A percentile compares a stretch with the other conserved stretches of the same genome.
Evolutionary conservation across 2,797 vertebrate species (phyloP).

Genomic region (Chanos chanos): DNA sequence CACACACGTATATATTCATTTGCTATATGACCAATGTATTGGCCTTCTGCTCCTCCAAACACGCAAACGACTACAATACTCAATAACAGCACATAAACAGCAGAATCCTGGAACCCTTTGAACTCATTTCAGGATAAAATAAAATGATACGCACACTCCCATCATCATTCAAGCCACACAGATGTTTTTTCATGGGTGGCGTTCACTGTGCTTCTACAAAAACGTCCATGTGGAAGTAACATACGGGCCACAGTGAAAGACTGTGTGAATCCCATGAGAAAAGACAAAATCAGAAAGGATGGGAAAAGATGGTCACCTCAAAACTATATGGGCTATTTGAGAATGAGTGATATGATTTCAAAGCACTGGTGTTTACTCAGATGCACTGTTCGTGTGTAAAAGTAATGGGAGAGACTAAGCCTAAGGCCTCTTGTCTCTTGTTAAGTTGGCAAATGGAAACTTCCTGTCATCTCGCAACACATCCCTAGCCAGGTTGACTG

Average conservation of each 20-base stretch:
- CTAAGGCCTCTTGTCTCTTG: slow-evolving; percentile 22
- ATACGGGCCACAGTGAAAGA: too few relatives aligned
- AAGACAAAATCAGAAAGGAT: background rate
- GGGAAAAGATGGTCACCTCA: background rate
- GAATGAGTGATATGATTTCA: slow-evolving; percentile 33
- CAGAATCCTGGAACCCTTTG: too few relatives aligned
- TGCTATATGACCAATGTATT: background rate
- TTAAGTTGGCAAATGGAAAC: slow-evolving; percentile 48
- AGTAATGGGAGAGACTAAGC: slow-evolving; percentile 44
- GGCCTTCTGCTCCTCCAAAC: slow-evolving; percentile 5
- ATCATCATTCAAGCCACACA: too few relatives aligned
- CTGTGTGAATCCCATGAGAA: too few relatives aligned
- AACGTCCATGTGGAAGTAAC: too few relatives aligned
- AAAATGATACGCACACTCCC: too few relatives aligned
- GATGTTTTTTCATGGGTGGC: too few relatives aligned
- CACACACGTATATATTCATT: slow-evolving; percentile 4
- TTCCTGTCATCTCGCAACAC: slow-evolving; percentile 38
- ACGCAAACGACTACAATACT: background rate
- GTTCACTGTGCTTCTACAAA: too few relatives aligned
- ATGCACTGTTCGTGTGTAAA: too few relatives aligned
- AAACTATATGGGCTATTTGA: slow-evolving; percentile 25
- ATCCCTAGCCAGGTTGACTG: slow-evolving; percentile 36
- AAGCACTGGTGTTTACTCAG: slow-evolving; percentile 18
- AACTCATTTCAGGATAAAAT: too few relatives aligned
- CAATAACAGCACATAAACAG: background rate